Percentiles rank a stretch among this genome's conserved stretches.
Conservation (phyloP, 2,888 invertebrate species). For the Idaea straminata region DNA sequence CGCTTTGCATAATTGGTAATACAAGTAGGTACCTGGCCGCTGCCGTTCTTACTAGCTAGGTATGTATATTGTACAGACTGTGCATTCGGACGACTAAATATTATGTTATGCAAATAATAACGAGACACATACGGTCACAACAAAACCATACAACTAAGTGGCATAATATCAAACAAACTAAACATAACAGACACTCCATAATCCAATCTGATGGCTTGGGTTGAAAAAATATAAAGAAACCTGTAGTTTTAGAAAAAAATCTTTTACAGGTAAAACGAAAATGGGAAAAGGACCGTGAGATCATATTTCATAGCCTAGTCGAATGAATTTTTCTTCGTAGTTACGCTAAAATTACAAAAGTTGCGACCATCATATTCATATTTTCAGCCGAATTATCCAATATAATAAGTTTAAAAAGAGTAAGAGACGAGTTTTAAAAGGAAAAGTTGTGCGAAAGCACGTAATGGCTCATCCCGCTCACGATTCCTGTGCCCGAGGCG, state of each 20-base stretch:
- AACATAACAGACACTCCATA: too few relatives aligned
- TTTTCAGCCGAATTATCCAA: constrained; percentile 75
- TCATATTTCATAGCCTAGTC: constrained; percentile 66
- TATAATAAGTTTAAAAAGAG: constrained; percentile 77
- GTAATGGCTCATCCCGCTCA: constrained; percentile 79
- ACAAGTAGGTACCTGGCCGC: constrained; percentile 56
- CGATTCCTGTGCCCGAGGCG: constrained; percentile 73
- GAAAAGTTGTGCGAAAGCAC: constrained; percentile 76
- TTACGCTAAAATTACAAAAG: constrained; percentile 67
- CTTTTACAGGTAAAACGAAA: neutral
- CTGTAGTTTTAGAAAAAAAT: neutral
- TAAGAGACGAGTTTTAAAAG: constrained; percentile 78
- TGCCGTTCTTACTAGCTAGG: neutral
- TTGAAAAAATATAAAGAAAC: neutral
- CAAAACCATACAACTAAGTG: constrained; percentile 41
- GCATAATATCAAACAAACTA: too few relatives aligned
- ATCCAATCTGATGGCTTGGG: too few relatives aligned
- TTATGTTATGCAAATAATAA: constrained; percentile 31
- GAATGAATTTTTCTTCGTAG: constrained; percentile 57
- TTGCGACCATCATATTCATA: constrained; percentile 74
- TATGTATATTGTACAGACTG: neutral
- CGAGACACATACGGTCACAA: constrained; percentile 35
- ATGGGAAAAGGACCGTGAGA: constrained; percentile 48
- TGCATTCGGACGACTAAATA: neutral
- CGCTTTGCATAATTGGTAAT: constrained; percentile 79